Base-by-base conservation (phyloP, 2,797 vertebrate species). In the Spinus olivaceus region DNA sequence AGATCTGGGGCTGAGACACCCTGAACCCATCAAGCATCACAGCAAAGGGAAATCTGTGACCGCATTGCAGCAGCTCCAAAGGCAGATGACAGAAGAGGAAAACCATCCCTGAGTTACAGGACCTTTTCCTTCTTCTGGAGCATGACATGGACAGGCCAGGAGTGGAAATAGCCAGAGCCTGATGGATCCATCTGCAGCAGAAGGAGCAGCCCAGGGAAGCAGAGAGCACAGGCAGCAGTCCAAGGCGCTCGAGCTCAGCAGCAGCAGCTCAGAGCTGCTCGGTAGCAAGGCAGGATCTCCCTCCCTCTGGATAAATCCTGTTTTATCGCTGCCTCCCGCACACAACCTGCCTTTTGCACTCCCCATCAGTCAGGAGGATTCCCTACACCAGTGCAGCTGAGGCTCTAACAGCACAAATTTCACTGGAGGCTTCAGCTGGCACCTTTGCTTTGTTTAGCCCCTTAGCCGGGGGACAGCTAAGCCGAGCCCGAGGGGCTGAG, bases 391-490 rank as follows among this genome's bases (percentile, higher is more conserved):
- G 59, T 2, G 24, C n/a, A 53, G 42, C 2, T 1, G 0, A 30
- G 33, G 72, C 30, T 59, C 47, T 14, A 78, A 4, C 39, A 25
- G 69, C 53, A 53, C 51, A 33, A 15, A 66, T 79, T 72, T 17
- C 89, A 53, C 46, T 10, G 33, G 65, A 80, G 35, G 3, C 51
- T 81, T 91, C 94, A 93, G 49, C 73, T 66, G 59, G 37, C 66
- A 59, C 93, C 81, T 95, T 84, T 35, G 86, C 89, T 94, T 90
- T 88, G 92, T 93, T 94, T 83, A n/a, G 80, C 27, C 86, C 50
- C 0, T 22, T 15, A 21, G 39, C 32, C 63, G 54, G 42, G 80
- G 57, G 41, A 61, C 76, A 21, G 14, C 12, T 35, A 18, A 84
- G 73, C 70, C 54, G 15, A 7, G 64, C 67, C 13, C 42, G 28